These are phyloP conservation scores for Crenichthys baileyi DNA, from an alignment of 2,797 vertebrate genomes.

Conservation along the genomic window DNA sequence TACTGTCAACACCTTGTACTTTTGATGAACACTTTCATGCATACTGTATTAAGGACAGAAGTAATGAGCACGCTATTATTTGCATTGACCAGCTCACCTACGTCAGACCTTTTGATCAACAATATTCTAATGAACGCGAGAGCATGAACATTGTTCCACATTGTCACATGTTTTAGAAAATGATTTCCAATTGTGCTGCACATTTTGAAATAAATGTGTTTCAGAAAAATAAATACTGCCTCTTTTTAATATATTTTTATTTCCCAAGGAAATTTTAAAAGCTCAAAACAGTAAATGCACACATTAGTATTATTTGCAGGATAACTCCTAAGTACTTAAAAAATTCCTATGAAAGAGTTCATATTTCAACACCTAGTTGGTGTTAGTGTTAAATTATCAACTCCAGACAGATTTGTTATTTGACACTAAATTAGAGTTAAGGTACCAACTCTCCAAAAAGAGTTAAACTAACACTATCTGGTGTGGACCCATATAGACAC, in stretches of 20 bases:
- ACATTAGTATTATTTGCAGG: background rate
- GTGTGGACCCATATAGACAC: too few species aligned
- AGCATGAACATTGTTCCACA: background rate
- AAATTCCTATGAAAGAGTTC: background rate
- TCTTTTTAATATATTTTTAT: background rate
- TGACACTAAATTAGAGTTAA: background rate
- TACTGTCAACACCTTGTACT: background rate
- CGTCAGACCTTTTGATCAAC: conserved; percentile 1
- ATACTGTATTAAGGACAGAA: background rate
- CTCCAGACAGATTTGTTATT: background rate
- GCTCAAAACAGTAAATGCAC: background rate
- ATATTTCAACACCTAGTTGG: background rate
- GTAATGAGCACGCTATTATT: background rate
- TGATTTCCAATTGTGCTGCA: background rate
- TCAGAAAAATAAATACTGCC: background rate
- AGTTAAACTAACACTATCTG: background rate
- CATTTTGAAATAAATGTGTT: background rate
- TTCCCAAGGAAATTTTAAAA: background rate
- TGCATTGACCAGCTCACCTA: conserved; percentile 1
- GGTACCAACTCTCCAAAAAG: background rate
- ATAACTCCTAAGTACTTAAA: background rate
- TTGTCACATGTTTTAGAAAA: background rate
- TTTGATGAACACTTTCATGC: conserved; percentile 8
- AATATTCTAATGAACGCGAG: background rate
- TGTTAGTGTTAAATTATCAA: background rate